A percentile compares a stretch with the other conserved stretches of the same genome.
Evolutionary conservation across 2,797 vertebrate genomes (phyloP).

Genomic region (Artibeus jamaicensis): DNA sequence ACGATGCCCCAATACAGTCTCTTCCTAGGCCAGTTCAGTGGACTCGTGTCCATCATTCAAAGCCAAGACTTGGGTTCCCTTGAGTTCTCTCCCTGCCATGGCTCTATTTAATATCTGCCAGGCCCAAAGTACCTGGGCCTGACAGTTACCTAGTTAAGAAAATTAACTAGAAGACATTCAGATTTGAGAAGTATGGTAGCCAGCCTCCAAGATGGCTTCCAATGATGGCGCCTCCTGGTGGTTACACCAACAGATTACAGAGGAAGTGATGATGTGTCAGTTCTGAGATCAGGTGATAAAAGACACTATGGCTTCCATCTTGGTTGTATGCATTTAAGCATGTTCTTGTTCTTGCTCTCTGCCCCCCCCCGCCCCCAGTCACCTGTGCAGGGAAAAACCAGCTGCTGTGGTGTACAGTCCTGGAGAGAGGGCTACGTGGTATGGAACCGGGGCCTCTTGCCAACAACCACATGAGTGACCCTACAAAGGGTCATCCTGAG

Average conservation of each 20-base stretch:
- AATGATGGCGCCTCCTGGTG: accelerated
- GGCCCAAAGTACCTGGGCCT: neutral
- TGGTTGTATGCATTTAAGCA: neutral
- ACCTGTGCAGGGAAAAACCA: neutral
- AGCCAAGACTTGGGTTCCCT: neutral
- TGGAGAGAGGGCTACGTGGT: neutral
- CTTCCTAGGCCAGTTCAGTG: neutral
- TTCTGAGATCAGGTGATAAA: neutral
- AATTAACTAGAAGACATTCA: neutral
- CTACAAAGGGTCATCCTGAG: neutral
- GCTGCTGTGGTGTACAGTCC: neutral
- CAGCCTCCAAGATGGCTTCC: neutral
- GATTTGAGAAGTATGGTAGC: neutral
- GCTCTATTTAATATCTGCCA: neutral
- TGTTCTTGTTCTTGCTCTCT: neutral
- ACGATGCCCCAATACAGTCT: neutral
- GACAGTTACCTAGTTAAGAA: neutral
- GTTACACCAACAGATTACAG: neutral
- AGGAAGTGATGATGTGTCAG: neutral
- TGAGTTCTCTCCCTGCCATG: neutral
- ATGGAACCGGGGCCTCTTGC: neutral
- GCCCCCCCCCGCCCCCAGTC: neutral
- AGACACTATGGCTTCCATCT: neutral
- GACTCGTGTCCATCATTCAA: neutral
- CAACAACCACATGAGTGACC: neutral